Evolutionary conservation across 2,797 vertebrate genomes (phyloP), one percentile per base, ranked within the genome.

Genomic region (Morelia viridis): DNA sequence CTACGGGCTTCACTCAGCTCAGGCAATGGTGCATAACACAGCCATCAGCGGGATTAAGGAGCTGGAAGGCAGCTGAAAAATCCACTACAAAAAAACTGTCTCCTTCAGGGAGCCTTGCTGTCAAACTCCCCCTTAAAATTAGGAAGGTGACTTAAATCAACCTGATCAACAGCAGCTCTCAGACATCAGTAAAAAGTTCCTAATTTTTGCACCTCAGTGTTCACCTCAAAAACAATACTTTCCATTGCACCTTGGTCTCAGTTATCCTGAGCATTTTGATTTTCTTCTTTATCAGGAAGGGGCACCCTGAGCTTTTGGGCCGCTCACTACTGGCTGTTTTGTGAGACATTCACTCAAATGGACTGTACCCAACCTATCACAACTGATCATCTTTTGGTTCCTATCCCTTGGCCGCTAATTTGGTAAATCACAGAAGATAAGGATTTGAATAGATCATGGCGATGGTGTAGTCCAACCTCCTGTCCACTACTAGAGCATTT

Each of bases 81-180:
- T 5, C 46, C 24, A 62, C 8, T 93, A 89, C 85, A 90, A 92
- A 86, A 86, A 96, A 95, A 96, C 92, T 88, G 1, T 11, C 8
- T 50, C 56, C 88, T 96, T 92, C 91, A 93, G 93, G 93, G 91
- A 96, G 88, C 65, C 68, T 92, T 15, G 35, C 41, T 92, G 87
- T 19, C 91, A 90, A 50, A 65, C 12, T 89, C 91, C 92, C 92
- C 90, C 94, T 92, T 93, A 88, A 65, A 93, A 96, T 95, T 96
- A 94, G 88, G 85, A 88, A 95, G 93, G 87, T 94, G 91, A 83
- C 93, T 56, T 83, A 89, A 93, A 84, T 56, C 76, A 92, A 91
- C 90, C 87, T 85, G 90, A 92, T 94, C 93, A 35, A 46, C 68
- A 91, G 83, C 50, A n/a, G 31, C 58, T 92, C 90, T 86, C 84